Evolutionary conservation across 2,113 vertebrate genomes (phyloP), one percentile per base, ranked within the genome.

Genomic region (Prunella himalayana): DNA sequence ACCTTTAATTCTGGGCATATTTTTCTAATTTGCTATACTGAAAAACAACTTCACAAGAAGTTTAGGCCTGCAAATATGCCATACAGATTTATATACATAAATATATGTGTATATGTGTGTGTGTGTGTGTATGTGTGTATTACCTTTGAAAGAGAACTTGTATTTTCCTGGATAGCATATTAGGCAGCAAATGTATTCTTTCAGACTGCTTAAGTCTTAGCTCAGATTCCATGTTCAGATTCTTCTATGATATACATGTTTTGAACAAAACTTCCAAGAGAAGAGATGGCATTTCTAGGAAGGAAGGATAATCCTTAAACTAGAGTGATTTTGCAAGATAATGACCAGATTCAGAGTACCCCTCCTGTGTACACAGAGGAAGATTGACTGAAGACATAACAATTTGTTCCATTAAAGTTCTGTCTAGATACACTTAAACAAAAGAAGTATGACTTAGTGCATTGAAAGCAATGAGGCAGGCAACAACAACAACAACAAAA

Each of bases 11-110:
- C 97, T 86, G 61, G 56, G 90, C 98, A 98, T 96, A 93, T 97
- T 98, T 98, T 98, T 98, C 97, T 96, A 96, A 98, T 98, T 98
- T 98, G 79, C 96, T 77, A 37, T 95, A 92, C 93, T 94, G 95
- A 92, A 96, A 97, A 97, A 94, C 95, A 97, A 97, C 96, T 97
- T 97, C 91, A 95, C 80, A 95, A 93, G 95, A 85, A 95, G 76
- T 57, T 93, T 88, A 90, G 60, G 81, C 73, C 97, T 93, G 65
- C 81, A 97, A 97, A 97, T 95, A 97, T 88, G 59, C 94, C 84
- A 88, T 97, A 76, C 90, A 78, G 86, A 90, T 93, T 95, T 97
- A 37, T 79, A 23, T 82, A 82, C 6, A 75, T 75, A 20, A 25
- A 15, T 66, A 6, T 77, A 0, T 51, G 0, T 71, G 2, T 42